Base-by-base conservation (phyloP, 2,888 invertebrate genomes). In the Nephrotoma appendiculata region DNA sequence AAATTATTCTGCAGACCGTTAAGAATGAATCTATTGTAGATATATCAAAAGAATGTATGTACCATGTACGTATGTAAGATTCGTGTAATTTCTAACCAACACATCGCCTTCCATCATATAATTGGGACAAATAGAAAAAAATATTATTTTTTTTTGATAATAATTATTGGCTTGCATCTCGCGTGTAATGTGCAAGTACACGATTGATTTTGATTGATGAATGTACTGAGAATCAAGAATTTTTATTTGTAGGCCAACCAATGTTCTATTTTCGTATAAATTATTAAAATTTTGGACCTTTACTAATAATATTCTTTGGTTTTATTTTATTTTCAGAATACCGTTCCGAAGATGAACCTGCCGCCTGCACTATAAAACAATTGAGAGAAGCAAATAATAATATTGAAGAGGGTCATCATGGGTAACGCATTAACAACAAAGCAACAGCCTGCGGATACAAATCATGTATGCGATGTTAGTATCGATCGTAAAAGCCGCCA, bases 371-470 rank as follows among this genome's bases (percentile, higher is more conserved):
- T 2, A 31, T 31, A 31, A 31, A 31, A 31, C 1, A 15, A 15
- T 71, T 71, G 31, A 71, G 31, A 15, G 15, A 52, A 52, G 15
- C 31, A 57, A 71, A 31, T 1, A 9, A 31, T 15, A 52, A 52
- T 52, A 83, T 42, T 42, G 41, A 31, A 45, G 19, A 45, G 2
- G 5, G 2, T 31, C 19, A 83, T 19, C 44, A 88, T 88, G 88
- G 88, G 88, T 41, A 88, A 88, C 41, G 87, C 87, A 44, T 15
- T 88, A 86, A 48, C 86, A 86, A 86, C 87, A 31, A 87, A 86
- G 42, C 57, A 84, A 7, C 86, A 52, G n/a, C 87, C 87, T 45
- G 87, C 88, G 2, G 45, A 87, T 41, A 86, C 84, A 2, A 87
- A 87, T 9, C 86, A 87, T 83, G 83, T 87, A 43, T 87, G 87